Evolutionary conservation across 2,113 vertebrate genomes (phyloP).

Genomic region (Melanerpes formicivorus): DNA sequence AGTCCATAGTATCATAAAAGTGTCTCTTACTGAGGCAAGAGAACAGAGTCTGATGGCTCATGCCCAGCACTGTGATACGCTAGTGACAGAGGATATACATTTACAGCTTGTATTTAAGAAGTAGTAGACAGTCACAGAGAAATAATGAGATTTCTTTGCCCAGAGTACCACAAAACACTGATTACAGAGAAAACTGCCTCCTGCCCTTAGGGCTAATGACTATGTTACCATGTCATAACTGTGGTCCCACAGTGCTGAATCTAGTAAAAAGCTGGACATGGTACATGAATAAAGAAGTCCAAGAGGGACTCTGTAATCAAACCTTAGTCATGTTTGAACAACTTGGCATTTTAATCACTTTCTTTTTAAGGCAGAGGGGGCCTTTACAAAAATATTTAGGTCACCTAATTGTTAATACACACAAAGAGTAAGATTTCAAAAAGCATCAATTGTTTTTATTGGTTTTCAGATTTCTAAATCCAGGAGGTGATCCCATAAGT

Average conservation of each 20-base stretch:
- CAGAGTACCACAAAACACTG: neutral
- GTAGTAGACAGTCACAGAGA: neutral
- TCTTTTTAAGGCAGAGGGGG: neutral
- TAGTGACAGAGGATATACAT: neutral
- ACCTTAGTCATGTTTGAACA: neutral
- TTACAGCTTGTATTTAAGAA: neutral
- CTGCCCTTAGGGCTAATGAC: neutral
- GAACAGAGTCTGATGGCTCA: neutral
- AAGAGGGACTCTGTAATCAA: neutral
- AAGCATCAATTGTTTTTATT: neutral
- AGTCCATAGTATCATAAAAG: neutral
- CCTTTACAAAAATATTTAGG: neutral
- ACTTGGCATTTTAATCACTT: neutral
- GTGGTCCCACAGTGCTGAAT: neutral
- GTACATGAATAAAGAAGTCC: neutral
- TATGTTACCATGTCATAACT: neutral
- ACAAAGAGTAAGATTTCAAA: neutral
- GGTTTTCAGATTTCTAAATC: neutral
- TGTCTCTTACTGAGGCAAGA: neutral
- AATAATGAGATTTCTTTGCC: neutral
- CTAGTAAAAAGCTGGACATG: neutral
- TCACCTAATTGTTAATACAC: neutral
- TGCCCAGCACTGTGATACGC: neutral
- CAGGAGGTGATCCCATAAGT: neutral
- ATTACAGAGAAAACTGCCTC: neutral